Percentiles rank a stretch among this genome's conserved stretches.
phyloP scores from a whole-genome alignment of 2,888 invertebrate species.

The Tyria jacobaeae region DNA sequence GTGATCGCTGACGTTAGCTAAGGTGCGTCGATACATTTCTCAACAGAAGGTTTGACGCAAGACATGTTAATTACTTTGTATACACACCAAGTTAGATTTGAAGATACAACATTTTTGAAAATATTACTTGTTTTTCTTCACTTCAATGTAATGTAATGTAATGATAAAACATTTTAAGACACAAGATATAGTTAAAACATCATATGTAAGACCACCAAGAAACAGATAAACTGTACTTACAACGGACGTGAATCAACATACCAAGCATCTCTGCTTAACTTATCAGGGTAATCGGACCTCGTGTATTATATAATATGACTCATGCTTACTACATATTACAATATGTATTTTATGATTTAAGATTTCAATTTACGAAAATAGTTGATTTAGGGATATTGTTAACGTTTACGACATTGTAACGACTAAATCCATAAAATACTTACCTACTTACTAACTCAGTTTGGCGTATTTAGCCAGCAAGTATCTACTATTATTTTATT shows the following conservation, averaged over 20 bases:
- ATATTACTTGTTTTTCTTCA: slow-evolving; percentile 14
- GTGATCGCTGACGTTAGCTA: slow-evolving; percentile 69
- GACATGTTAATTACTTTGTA: slow-evolving; percentile 72
- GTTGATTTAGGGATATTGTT: not conserved
- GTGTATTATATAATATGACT: not conserved
- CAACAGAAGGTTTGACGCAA: slow-evolving; percentile 72
- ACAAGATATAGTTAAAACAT: no score
- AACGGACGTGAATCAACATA: no score
- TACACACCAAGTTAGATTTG: slow-evolving; percentile 49
- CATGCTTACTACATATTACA: not conserved
- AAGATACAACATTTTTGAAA: slow-evolving; percentile 36
- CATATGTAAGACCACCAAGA: no score
- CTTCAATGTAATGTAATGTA: not conserved
- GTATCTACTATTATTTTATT: slow-evolving; percentile 56
- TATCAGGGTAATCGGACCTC: not conserved
- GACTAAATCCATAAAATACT: no score
- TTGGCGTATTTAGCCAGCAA: slow-evolving; percentile 17
- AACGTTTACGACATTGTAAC: no score
- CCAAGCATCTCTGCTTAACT: no score
- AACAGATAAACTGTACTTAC: no score
- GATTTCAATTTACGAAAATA: not conserved
- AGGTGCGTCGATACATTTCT: slow-evolving; percentile 64
- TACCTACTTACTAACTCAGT: no score
- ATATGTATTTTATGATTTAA: not conserved
- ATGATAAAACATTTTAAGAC: not conserved